These are phyloP conservation scores for Hemichromis elongatus DNA, from an alignment of 2,113 vertebrate genomes.

Conservation along the genomic window DNA sequence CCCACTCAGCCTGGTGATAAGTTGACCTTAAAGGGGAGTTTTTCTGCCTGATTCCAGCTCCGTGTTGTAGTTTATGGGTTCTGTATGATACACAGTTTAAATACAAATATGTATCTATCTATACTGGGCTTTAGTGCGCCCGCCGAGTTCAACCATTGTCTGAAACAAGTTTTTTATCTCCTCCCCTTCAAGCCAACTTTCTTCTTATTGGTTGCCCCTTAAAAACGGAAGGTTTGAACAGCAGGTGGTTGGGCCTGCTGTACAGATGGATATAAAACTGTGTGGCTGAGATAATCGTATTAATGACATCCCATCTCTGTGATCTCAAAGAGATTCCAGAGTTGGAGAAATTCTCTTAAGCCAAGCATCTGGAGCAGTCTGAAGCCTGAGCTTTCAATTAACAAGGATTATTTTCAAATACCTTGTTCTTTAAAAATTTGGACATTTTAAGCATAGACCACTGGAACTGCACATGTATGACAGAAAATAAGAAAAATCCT, in stretches of 20 bases:
- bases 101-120: neutral
- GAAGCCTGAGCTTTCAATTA: neutral
- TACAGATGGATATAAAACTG: neutral
- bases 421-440: neutral
- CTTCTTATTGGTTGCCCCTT: neutral
- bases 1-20: constrained; percentile 18
- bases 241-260: neutral
- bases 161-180: neutral
- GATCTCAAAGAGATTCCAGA: neutral
- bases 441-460: neutral
- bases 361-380: neutral
- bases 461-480: neutral
- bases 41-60: neutral
- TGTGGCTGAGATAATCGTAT: neutral
- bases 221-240: neutral
- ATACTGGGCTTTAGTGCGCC: neutral
- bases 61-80: neutral
- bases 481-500: neutral
- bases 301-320: neutral
- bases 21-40: neutral
- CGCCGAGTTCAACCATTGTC: neutral
- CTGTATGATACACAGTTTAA: neutral
- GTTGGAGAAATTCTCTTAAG: neutral
- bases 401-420: neutral
- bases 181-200: neutral